Percentiles rank a stretch among this genome's conserved stretches.
phyloP scores from a whole-genome alignment of 2,888 invertebrate genomes.

The Calameuta filiformis region DNA sequence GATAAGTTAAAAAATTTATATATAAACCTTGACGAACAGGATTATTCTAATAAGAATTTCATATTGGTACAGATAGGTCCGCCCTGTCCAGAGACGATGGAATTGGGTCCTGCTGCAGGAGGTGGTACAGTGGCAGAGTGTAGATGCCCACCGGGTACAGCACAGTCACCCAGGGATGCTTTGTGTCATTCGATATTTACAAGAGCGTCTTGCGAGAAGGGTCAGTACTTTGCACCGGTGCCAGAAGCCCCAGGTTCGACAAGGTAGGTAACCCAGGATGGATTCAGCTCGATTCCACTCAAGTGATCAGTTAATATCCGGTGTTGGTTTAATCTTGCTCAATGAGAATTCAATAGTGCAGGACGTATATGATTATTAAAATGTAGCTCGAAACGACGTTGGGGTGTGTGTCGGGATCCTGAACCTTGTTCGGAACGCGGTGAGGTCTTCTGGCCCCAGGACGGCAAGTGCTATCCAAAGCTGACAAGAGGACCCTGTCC shows the following conservation, averaged over 20 bases:
- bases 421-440: conserved; percentile 74
- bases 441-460: conserved; percentile 81
- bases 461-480: conserved; percentile 79
- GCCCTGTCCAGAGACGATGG: conserved; percentile 88
- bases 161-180: conserved; percentile 76
- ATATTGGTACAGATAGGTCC: conserved; percentile 70
- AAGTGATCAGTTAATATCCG: neutral
- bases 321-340: neutral
- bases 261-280: conserved; percentile 36
- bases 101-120: conserved; percentile 75
- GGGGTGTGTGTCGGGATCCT: conserved; percentile 79
- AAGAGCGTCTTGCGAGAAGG: conserved; percentile 77
- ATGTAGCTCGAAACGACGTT: conserved; percentile 70
- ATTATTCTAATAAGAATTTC: conserved; percentile 5
- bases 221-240: conserved; percentile 82
- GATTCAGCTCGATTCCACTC: neutral
- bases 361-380: neutral
- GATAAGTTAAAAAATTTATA: neutral
- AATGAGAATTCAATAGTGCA: neutral
- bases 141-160: conserved; percentile 84
- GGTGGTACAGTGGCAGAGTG: conserved; percentile 79
- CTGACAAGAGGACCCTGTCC: conserved; percentile 82
- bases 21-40: neutral
- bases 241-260: conserved; percentile 56
- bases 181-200: conserved; percentile 81